Evolutionary conservation across 2,797 vertebrate genomes (phyloP), one percentile per base, ranked within the genome.

Genomic region (Bradypus variegatus): DNA sequence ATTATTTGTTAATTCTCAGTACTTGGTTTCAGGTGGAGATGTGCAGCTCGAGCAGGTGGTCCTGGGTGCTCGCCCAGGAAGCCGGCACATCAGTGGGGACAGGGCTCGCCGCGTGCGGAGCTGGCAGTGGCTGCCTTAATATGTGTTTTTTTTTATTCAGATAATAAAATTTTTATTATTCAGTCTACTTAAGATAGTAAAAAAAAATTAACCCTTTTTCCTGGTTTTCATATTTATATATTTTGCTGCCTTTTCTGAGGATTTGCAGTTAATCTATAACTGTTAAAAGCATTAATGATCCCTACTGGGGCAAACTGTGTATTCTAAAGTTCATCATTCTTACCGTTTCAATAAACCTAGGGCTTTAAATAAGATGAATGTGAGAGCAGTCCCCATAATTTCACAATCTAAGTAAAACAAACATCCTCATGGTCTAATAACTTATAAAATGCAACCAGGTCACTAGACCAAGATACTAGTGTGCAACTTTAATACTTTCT

Each of bases 401-500:
- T 94, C 92, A 95, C 91, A 95, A 93, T 91, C 55, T 62, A 88
- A 79, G 84, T 70, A 60, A 91, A 84, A 94, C 76, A 89, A 93
- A 91, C 21, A 70, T 93, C 65, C 65, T 96, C 58, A 70, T 89
- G 81, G 92, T 95, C 92, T 87, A 94, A 87, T 75, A 85, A 92
- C 80, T 27, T 72, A 69, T n/a, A 90, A 78, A 94, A 91, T 25
- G 62, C 90, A 95, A 81, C 88, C 94, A 95, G 94, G 81, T 94
- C 53, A 88, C 62, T 95, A 92, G 92, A 94, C 13, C 91, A 89
- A 86, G 62, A 92, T 79, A 95, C 75, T 95, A 95, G 95, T 10
- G 8, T 90, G 90, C 83, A 96, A 94, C 82, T 96, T 95, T 87
- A 95, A 89, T 95, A 96, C 95, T 94, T 92, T 93, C 92, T 78